Evolutionary conservation across 2,888 invertebrate species (phyloP).

Genomic region (Pegoplata infirma): DNA sequence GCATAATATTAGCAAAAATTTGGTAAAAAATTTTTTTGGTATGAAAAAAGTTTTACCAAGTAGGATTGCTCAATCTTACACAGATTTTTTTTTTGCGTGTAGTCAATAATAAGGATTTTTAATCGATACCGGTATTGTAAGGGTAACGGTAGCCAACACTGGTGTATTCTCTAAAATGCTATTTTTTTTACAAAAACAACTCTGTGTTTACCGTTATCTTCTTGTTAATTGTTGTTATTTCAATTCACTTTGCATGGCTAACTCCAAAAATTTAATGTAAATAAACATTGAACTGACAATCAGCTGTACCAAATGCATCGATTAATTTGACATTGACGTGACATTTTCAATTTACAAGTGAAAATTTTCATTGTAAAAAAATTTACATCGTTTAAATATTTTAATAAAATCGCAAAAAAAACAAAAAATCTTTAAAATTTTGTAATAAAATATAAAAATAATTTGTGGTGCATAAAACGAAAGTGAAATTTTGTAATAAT

Average conservation of each 20-base stretch:
- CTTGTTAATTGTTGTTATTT: slow-evolving; percentile 2
- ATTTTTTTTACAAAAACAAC: background rate
- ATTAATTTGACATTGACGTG: slow-evolving; percentile 77
- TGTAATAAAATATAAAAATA: background rate
- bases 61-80: too few species aligned
- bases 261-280: background rate
- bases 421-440: background rate
- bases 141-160: too few species aligned
- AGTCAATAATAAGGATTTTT: too few species aligned
- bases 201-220: background rate
- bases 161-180: too few species aligned
- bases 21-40: too few species aligned
- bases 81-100: too few species aligned
- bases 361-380: slow-evolving; percentile 37
- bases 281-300: slow-evolving; percentile 26
- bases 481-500: background rate
- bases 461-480: background rate
- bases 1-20: too few species aligned
- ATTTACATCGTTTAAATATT: slow-evolving; percentile 4
- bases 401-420: background rate
- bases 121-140: too few species aligned
- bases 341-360: slow-evolving; percentile 68
- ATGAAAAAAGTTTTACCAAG: too few species aligned
- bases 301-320: slow-evolving; percentile 62
- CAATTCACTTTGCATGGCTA: background rate